Evolutionary conservation across 2,113 vertebrate genomes (phyloP).

Genomic region (Pipra filicauda): DNA sequence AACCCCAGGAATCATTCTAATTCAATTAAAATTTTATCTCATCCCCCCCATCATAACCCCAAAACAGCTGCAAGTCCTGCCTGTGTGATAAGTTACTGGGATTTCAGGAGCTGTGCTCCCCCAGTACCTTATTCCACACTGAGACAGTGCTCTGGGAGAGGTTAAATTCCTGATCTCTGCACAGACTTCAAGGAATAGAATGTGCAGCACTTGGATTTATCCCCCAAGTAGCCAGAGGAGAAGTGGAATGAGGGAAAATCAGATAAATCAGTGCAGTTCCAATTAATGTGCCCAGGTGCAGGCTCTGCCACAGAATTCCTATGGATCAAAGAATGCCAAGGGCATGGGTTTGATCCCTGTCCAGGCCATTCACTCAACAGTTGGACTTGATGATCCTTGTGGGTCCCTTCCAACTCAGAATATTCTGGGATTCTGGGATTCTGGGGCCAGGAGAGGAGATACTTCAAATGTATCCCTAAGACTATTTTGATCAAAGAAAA

Average conservation of each 20-base stretch:
- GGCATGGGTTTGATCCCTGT: neutral
- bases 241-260: neutral
- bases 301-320: neutral
- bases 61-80: neutral
- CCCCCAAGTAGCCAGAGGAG: neutral
- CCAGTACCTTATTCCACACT: neutral
- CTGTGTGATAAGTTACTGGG: neutral
- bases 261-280: neutral
- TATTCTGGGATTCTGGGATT: neutral
- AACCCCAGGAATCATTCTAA: neutral
- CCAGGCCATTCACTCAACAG: too few relatives aligned
- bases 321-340: neutral
- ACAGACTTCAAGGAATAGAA: neutral
- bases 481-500: neutral
- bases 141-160: neutral
- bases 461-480: neutral
- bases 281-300: neutral
- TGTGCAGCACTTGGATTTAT: neutral
- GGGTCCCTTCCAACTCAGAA: neutral
- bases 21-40: slow-evolving; percentile 16
- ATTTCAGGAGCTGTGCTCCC: neutral
- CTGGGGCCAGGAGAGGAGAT: neutral
- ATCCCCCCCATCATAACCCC: neutral
- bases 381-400: neutral
- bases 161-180: neutral